Base-by-base conservation (phyloP, 1,140 invertebrate genomes). In the Bombus pascuorum region DNA sequence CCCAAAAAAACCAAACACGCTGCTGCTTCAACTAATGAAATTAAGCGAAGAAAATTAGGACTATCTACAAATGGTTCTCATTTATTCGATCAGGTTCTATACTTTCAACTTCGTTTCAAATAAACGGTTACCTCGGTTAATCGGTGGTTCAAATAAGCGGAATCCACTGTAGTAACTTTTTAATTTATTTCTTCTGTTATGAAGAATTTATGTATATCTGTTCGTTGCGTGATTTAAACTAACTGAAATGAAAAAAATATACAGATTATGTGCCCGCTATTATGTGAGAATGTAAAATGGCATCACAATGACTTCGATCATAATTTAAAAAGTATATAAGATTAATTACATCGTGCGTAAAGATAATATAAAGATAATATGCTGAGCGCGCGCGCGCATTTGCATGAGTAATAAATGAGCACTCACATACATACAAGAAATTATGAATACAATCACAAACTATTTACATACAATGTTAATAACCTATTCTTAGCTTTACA, bases 391-490 rank as follows among this genome's bases (percentile, higher is more conserved):
- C 47, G 47, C 28, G 75, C 88, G 88, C 72, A 87, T 91, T 93
- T 90, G 89, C 8, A 53, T 85, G 85, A 91, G 79, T 86, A 88
- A 82, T 88, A 87, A 78, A 84, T 87, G 88, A 83, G 91, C 88
- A 91, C 89, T 91, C 89, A 85, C 83, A 42, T 85, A 70, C 87
- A 81, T 86, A 88, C 72, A 91, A 88, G 82, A 85, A 83, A 90
- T 73, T 81, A 91, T 89, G 32, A 84, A 39, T 90, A 89, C 89
- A 89, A 91, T 92, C 89, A 47, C 47, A 90, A 92, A 92, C 90
- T 92, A 91, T 91, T 88, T 91, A 90, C 91, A 91, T 92, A 90
- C 91, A 91, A 81, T 66, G 77, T 89, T 84, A 83, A 85, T 90
- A 87, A 87, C 85, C 44, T 72, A 81, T 53, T 88, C 68, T 88